Evolutionary conservation across 2,113 vertebrate species (phyloP).

Genomic region (Procavia capensis): DNA sequence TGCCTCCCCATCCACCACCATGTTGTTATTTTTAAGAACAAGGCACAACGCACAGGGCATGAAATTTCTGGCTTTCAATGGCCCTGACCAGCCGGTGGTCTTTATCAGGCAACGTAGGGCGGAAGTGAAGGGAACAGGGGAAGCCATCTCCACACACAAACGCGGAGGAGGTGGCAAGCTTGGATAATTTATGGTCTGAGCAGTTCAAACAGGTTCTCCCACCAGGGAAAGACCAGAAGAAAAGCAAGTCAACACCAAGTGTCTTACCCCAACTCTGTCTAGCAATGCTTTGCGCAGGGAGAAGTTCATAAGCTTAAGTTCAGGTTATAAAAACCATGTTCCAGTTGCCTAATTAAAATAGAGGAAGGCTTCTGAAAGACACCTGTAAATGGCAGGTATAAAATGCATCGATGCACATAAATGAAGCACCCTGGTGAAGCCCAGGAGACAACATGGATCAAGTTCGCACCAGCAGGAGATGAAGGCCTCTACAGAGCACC

Average conservation of each 20-base stretch:
- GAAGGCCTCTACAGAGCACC: background rate
- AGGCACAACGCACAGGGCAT: accelerated
- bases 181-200: background rate
- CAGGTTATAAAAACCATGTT: background rate
- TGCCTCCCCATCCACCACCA: accelerated
- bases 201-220: background rate
- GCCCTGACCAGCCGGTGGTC: background rate
- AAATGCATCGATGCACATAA: background rate
- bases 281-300: background rate
- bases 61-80: background rate
- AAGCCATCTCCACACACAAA: accelerated
- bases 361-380: background rate
- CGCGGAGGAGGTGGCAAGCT: background rate
- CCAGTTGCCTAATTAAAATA: background rate
- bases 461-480: background rate
- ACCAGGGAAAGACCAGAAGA: background rate
- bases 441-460: accelerated
- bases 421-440: background rate
- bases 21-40: background rate
- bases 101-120: background rate
- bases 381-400: background rate
- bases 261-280: accelerated
- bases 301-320: background rate
- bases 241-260: background rate
- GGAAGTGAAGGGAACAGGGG: background rate